These are phyloP conservation scores for Drosophila neonasuta DNA, from an alignment of 2,888 invertebrate species.

Conservation along the genomic window DNA sequence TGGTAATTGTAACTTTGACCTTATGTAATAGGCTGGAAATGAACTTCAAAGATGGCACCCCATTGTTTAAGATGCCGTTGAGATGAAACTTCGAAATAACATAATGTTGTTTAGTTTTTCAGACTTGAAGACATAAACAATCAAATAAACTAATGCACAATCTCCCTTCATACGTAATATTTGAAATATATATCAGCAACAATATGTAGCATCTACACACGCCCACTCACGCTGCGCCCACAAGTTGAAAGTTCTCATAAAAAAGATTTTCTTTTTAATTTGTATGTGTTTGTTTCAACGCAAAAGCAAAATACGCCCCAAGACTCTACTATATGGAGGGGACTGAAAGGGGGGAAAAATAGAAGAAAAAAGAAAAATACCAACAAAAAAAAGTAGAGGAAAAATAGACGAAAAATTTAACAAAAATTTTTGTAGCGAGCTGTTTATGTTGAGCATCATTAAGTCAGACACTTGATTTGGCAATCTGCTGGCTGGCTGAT, in stretches of 20 bases:
- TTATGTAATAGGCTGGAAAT: conserved; percentile 27
- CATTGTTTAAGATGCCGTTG: conserved; percentile 29
- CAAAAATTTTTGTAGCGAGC: conserved; percentile 47
- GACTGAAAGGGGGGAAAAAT: conserved; percentile 42
- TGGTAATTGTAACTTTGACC: conserved; percentile 54
- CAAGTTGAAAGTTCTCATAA: conserved; percentile 78
- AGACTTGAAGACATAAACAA: conserved; percentile 53
- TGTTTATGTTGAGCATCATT: conserved; percentile 77
- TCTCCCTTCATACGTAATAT: conserved; percentile 56
- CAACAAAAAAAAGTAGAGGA: conserved; percentile 11
- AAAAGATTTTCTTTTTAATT: conserved; percentile 24
- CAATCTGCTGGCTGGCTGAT: conserved; percentile 52
- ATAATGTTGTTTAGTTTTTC: conserved; percentile 33
- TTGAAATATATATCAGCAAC: conserved; percentile 65
- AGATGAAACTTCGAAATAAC: neutral
- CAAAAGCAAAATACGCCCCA: conserved; percentile 40
- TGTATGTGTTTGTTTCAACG: conserved; percentile 30
- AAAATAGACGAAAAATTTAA: conserved; percentile 34
- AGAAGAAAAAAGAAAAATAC: conserved; percentile 19
- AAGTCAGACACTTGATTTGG: conserved; percentile 77
- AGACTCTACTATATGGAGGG: conserved; percentile 13
- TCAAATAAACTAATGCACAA: conserved; percentile 65
- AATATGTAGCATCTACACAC: conserved; percentile 40
- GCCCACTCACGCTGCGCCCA: conserved; percentile 50
- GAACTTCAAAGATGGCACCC: conserved; percentile 49